Conservation (phyloP, 2,888 invertebrate genomes). For the Bursaphelenchus okinawaensis region DNA sequence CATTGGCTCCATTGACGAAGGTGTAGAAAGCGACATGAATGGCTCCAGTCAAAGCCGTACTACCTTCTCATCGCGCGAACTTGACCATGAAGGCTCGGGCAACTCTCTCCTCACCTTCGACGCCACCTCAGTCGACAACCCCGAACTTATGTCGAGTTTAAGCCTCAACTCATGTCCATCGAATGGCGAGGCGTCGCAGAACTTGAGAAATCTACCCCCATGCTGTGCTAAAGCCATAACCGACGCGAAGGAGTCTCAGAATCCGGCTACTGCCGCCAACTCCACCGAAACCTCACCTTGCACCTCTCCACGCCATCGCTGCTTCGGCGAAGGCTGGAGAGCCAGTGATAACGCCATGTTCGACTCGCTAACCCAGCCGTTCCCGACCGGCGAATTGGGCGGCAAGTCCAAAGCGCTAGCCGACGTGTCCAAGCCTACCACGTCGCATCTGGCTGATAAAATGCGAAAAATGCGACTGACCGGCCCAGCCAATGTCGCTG, state of each 20-base stretch:
- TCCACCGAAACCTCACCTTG: constrained; percentile 18
- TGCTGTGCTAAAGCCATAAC: constrained; percentile 1
- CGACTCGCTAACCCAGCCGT: constrained; percentile 27
- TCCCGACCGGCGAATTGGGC: constrained; percentile 36
- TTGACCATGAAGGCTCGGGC: constrained; percentile 44
- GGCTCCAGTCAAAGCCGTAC: constrained; percentile 22
- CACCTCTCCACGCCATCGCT: constrained; percentile 14
- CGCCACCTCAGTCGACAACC: constrained; percentile 43
- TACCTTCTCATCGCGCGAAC: constrained; percentile 3
- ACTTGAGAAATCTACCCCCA: neutral
- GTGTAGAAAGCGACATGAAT: constrained; percentile 54
- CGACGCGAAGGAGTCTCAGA: constrained; percentile 6
- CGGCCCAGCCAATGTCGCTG: constrained; percentile 5
- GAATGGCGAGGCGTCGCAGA: constrained; percentile 14
- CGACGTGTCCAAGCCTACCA: constrained; percentile 25
- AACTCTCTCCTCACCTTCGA: neutral
- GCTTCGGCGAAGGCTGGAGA: constrained; percentile 59
- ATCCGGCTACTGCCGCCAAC: constrained; percentile 8
- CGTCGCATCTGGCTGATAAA: constrained; percentile 19
- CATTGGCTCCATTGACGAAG: constrained; percentile 60
- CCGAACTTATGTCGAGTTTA: constrained; percentile 57
- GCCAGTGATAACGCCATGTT: constrained; percentile 59
- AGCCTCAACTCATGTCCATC: constrained; percentile 41
- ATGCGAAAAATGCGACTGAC: constrained; percentile 18
- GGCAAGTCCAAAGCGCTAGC: constrained; percentile 21